A percentile compares a stretch with the other conserved stretches of the same genome.
These are phyloP conservation scores for Serripes groenlandicus DNA, from an alignment of 2,888 invertebrate genomes.

Conservation along the genomic window DNA sequence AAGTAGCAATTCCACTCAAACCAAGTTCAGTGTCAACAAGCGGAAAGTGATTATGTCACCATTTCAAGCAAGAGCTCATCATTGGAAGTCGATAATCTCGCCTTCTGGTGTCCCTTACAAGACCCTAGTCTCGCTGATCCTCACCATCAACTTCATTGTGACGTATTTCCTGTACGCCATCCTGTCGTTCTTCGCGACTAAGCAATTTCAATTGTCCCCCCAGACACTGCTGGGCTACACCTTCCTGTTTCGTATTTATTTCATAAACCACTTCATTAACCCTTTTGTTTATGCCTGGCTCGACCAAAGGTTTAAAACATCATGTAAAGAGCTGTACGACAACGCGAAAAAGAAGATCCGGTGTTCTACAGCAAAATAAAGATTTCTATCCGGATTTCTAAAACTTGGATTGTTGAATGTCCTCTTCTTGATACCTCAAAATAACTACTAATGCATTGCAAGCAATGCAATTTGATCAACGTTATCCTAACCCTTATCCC, in stretches of 20 bases:
- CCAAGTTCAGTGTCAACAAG: slow-evolving; percentile 24
- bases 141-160: slow-evolving; percentile 55
- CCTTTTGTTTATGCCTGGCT: slow-evolving; percentile 49
- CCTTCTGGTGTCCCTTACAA: slow-evolving; percentile 47
- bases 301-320: slow-evolving; percentile 47
- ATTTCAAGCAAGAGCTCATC: slow-evolving; percentile 18
- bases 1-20: background rate
- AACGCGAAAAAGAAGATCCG: background rate
- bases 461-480: too few species aligned
- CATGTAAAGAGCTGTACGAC: slow-evolving; percentile 27
- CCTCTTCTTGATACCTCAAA: too few species aligned
- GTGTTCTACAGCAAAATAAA: too few species aligned
- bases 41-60: slow-evolving; percentile 27
- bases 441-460: too few species aligned
- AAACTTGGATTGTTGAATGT: too few species aligned
- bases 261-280: slow-evolving; percentile 57
- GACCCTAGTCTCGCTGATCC: slow-evolving; percentile 59
- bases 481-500: too few species aligned
- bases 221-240: slow-evolving; percentile 15
- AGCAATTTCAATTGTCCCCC: slow-evolving; percentile 27
- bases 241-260: slow-evolving; percentile 47
- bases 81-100: slow-evolving; percentile 31
- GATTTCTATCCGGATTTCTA: too few species aligned
- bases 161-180: slow-evolving; percentile 52
- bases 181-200: slow-evolving; percentile 32